Evolutionary conservation across 2,113 vertebrate species (phyloP), one percentile per base, ranked within the genome.

Genomic region (Xiphias gladius): DNA sequence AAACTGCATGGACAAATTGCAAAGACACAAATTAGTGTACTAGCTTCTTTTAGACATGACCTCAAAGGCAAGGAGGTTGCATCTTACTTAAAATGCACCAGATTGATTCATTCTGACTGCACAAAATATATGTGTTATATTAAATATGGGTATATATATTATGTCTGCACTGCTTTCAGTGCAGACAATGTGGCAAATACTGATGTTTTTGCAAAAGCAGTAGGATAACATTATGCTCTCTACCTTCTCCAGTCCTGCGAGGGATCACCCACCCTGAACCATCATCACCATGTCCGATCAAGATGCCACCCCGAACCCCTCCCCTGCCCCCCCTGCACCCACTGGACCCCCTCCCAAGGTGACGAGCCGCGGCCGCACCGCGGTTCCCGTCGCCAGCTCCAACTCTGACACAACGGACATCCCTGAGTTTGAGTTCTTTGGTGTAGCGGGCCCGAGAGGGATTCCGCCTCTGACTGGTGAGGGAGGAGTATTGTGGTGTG

Each of bases 391-490:
- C 24, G 94, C 95, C 78, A 92, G 72, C 80, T 96, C 96, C 76
- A 99, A 99, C 75, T 93, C 88, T 0, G 95, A 95, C 7, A 92
- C 94, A 52, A 91, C 92, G 0, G 95, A 96, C 0, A 30, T 97
- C 14, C 96, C 96, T 0, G 96, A 97, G 16, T 86, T 96, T 84
- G 97, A 99, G 82, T 76, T 92, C n/a, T 97, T 96, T 76, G 94
- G 91, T 1, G 14, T 17, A 0, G 0, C 95, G 0, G 52, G 95
- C 67, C 97, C 95, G 65, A 89, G 96, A 95, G 93, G 96, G 90
- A 83, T 77, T 1, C 95, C 94, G 4, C 92, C 93, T 13, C 78
- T 95, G 62, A 92, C 92, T 91, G 97, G 98, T 99, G 95, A 85
- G 70, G 24, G 12, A 28, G 26, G 12, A 20, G 0, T n/a, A 13